A percentile compares a stretch with the other conserved stretches of the same genome.
phyloP scores from a whole-genome alignment of 2,113 vertebrate genomes.

The Ctenodactylus gundi region DNA sequence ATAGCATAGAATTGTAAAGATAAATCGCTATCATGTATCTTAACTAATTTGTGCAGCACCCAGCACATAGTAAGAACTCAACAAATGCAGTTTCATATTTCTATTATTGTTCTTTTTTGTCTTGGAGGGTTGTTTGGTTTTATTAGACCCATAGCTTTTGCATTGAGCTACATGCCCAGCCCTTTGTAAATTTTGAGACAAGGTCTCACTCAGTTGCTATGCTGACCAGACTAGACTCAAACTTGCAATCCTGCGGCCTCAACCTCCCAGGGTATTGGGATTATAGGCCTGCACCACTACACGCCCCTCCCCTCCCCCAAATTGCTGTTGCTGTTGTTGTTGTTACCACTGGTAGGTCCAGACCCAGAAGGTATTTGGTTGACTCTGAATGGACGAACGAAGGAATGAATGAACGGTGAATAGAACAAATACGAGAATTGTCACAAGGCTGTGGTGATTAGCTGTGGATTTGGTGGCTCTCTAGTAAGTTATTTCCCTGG shows the following conservation, averaged over 20 bases:
- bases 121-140: no score
- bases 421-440: neutral
- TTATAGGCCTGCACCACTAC: no score
- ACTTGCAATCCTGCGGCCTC: no score
- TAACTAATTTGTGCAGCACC: neutral
- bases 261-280: no score
- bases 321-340: neutral
- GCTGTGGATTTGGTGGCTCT: neutral
- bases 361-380: neutral
- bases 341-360: neutral
- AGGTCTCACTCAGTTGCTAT: no score
- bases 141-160: no score
- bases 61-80: neutral
- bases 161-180: no score
- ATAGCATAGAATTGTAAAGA: neutral
- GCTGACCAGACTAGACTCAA: no score
- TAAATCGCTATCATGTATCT: neutral
- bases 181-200: no score
- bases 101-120: neutral
- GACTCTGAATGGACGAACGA: neutral
- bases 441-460: neutral
- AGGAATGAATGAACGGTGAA: neutral
- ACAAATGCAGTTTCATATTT: neutral
- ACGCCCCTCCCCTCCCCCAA: no score
- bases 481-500: slow-evolving; percentile 27